Base-by-base conservation (phyloP, 1,140 invertebrate genomes). In the Aphidius ervi region DNA sequence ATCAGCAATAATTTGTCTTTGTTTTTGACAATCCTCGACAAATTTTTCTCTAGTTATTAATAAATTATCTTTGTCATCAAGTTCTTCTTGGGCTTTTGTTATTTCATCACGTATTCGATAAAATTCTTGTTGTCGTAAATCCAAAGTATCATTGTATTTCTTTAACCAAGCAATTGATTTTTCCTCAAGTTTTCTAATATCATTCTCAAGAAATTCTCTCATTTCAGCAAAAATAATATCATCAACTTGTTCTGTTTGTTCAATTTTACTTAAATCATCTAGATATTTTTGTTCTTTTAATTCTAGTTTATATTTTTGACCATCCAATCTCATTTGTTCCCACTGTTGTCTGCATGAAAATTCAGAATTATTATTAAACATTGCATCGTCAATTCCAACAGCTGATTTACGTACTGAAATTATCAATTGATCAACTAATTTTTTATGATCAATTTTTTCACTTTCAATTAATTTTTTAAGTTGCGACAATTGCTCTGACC, bases 91-190 rank as follows among this genome's bases (percentile, higher is more conserved):
- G 16, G 68, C 65, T 10, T 71, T 47, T 10, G 73, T 64, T 42
- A 75, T 70, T 40, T 69, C 61, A 61, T 63, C 65, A 74, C 7
- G 46, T 39, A 45, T 61, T 43, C 41, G 8, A 8, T 10, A 43
- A 60, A 50, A 76, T 31, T 73, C 67, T 46, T 67, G 66, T 56
- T 70, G 62, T 3, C 63, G 53, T 61, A 53, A 40, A 48, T 69
- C 68, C 43, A 73, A 47, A 10, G 74, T 70, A 0, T 72, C 54
- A 37, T 69, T 71, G 10, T 72, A 73, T 16, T 62, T 65, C 9
- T 48, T 59, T 4, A 63, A 63, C 75, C 75, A 77, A 23, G 23
- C 8, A 0, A n/a, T 23, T 45, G 72, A 69, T 45, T 72, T 43
- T 4, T 64, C 61, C 59, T 75, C 71, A 10, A 69, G 63, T 8